A percentile compares a stretch with the other conserved stretches of the same genome.
Conservation (phyloP, 1,140 invertebrate species). For the Hypsibius dujardini region DNA sequence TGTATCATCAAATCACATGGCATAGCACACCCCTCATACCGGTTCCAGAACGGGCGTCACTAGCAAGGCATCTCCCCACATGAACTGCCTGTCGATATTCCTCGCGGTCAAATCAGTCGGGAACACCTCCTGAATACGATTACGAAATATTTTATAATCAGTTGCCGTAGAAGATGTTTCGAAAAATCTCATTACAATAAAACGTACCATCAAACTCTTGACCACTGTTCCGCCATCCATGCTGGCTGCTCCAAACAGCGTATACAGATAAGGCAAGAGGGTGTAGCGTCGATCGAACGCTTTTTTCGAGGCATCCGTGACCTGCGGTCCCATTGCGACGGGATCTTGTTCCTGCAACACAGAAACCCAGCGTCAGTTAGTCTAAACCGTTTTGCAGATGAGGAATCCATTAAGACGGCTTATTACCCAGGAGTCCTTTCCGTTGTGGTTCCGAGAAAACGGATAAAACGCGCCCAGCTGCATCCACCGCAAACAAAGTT, state of each 20-base stretch:
- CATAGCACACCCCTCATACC: no score
- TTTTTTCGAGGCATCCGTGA: conserved; percentile 26
- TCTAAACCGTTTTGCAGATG: background rate
- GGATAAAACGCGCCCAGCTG: conserved; percentile 61
- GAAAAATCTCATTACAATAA: no score
- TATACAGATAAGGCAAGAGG: conserved; percentile 38
- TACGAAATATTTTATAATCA: no score
- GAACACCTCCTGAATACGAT: no score
- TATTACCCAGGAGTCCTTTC: conserved; percentile 21
- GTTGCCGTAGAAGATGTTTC: no score
- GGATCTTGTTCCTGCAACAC: conserved; percentile 28
- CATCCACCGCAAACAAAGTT: conserved; percentile 39
- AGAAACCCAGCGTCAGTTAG: conserved; percentile 9
- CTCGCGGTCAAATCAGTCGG: no score
- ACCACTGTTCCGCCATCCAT: conserved; percentile 26
- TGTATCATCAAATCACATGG: background rate
- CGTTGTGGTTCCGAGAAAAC: conserved; percentile 31
- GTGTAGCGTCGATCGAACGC: conserved; percentile 34
- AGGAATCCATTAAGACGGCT: background rate
- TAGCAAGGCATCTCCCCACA: no score
- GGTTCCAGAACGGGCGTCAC: no score
- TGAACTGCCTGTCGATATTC: no score
- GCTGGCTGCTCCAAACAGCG: conserved; percentile 32
- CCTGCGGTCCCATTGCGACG: conserved; percentile 22
- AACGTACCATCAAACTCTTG: conserved; percentile 24